Evolutionary conservation across 2,797 vertebrate species (phyloP), one percentile per base, ranked within the genome.

Genomic region (Kryptopterus vitreolus): DNA sequence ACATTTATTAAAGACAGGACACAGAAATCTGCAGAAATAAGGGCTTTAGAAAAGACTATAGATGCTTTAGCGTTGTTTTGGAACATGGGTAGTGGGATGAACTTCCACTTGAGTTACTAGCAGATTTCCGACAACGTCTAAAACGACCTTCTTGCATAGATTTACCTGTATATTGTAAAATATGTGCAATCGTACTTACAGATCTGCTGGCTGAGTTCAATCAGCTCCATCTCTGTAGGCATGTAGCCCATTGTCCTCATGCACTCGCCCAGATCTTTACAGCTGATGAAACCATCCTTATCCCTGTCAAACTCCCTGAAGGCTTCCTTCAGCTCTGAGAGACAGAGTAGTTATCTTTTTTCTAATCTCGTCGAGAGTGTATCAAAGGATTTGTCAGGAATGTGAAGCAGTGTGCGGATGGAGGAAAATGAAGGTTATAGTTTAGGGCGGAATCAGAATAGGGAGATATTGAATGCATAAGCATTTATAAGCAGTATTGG

Each of bases 181-280:
- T 33, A 15, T 6, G 12, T 1, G 4, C 7, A 24, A 20, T 53
- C 26, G 38, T 24, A 88, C 93, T 92, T 84, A 98, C 96, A 96
- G 90, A 99, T 98, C 87, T 98, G 95, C 91, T 99, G 98, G 52
- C 97, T 99, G 65, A 99, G 94, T 88, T 99, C 96, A 0, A 99
- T 98, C 79, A 99, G 95, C 80, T 99, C 98, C 97, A 99, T 99
- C 90, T 99, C 98, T 0, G 98, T 99, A 8, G 97, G 97, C 98
- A 99, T 99, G 89, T 97, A 99, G 79, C 97, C 98, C 96, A 99
- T 95, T 0, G 97, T 99, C 86, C 98, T 93, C 98, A 99, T 99
- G 90, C 98, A 99, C 84, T 97, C 96, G 22, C 98, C 98, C 88
- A 99, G 93, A 88, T 99, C 98, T 86, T 96, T 96, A 88, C 94